Evolutionary conservation across 2,113 vertebrate species (phyloP), one percentile per base, ranked within the genome.

Genomic region (Hippocampus abdominalis): DNA sequence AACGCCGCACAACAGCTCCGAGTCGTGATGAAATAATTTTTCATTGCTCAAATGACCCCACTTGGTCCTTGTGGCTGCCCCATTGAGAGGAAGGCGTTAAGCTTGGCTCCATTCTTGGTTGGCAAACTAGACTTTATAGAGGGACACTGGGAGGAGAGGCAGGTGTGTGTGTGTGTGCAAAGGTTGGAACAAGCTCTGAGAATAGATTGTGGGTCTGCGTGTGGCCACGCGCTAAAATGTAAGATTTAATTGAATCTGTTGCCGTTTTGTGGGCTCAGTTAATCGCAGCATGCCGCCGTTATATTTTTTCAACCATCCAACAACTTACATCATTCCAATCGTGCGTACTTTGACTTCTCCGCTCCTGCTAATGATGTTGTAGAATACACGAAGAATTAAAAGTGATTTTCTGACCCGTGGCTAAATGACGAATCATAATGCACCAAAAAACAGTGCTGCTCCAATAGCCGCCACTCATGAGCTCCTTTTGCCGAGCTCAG

Each of bases 21-120:
- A 76, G 78, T 80, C 82, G 54, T 78, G 81, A 83, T 87, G 83
- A 81, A 86, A 81, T 73, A 77, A 74, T 59, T 32, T 59, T 75
- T 71, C 77, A 87, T 73, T 48, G 66, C 75, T 74, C 62, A 81
- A 84, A 82, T 77, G 74, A 75, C 70, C 75, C 64, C 73, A 27
- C 67, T 69, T 69, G 74, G 53, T 77, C 66, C 64, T 77, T 51
- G 20, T 75, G 46, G 68, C 36, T 4, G 39, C 53, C 62, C 71
- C 11, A 49, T 49, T 65, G 68, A 71, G 18, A 75, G 39, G 29
- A 3, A 63, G n/a, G 29, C 0, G 4, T 48, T 73, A 2, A 59
- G 62, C 57, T 69, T 25, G 25, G 36, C 51, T 72, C 60, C 68
- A 49, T 60, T 70, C 65, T 18, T 51, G 56, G 77, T 75, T 51